Evolutionary conservation across 2,888 invertebrate genomes (phyloP), one percentile per base, ranked within the genome.

Genomic region (Heteromurus nitidus): DNA sequence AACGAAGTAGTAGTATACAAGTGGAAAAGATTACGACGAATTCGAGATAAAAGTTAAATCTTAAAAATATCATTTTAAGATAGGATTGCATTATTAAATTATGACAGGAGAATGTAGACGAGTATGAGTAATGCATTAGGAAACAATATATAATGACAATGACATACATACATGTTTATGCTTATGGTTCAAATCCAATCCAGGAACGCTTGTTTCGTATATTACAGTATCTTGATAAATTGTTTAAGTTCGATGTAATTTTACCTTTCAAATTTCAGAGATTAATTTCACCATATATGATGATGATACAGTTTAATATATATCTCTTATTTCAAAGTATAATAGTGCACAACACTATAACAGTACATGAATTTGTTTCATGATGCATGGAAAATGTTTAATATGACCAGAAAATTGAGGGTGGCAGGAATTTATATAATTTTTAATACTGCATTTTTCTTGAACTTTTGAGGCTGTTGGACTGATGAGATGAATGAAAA

Each of bases 351-450:
- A 62, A 70, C 69, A 77, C 9, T n/a, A 67, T 58, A 30, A 28
- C 22, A 67, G 80, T 80, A 80, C 80, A 80, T 80, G 80, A 73
- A 65, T 72, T 80, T n/a, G 60, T 44, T 60, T 80, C 80, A 80
- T 80, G 80, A 28, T 47, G n/a, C n/a, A n/a, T n/a, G n/a, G n/a
- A 50, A 50, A 24, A 20, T 28, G n/a, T 60, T 60, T 60, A 28
- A 30, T 50, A 50, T 50, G 50, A 5, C 7, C 3, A 16, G 50
- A 13, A 50, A 18, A 18, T n/a, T n/a, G 3, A 50, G 11, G 50
- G n/a, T n/a, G n/a, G 50, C 28, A 58, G 20, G 2, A 58, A n/a
- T n/a, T n/a, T n/a, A 20, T 9, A 47, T 16, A 28, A 30, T 60
- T 60, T 60, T 60, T 30, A 30, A 36, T 53, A 24, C 36, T 42